Evolutionary conservation across 2,113 vertebrate genomes (phyloP), one percentile per base, ranked within the genome.

Genomic region (Chascanopsetta lugubris): DNA sequence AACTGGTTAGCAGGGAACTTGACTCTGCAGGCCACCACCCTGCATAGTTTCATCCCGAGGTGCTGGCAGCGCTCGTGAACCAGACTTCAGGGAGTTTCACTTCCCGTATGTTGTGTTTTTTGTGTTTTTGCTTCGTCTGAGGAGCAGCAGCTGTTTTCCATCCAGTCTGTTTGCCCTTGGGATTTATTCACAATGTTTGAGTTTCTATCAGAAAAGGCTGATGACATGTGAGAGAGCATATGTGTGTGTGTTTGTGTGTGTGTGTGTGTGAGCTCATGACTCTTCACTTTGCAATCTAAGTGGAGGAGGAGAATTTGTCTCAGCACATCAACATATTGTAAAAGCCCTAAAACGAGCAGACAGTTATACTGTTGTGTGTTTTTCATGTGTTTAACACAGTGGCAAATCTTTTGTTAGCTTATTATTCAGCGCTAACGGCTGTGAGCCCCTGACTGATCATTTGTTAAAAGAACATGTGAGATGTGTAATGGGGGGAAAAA

Each of bases 91-190:
- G 36, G 63, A 74, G 53, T 43, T 66, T 2, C 15, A 56, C 45
- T 65, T 71, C 69, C 62, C 58, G 45, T 58, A 48, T 59, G 12
- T n/a, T n/a, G n/a, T n/a, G n/a, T n/a, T n/a, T n/a, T n/a, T n/a
- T 8, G 2, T 64, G 34, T 73, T 74, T 73, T 50, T 43, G 10
- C 29, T 8, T 10, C 51, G 32, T 72, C 56, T 12, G 32, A 69
- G 54, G 47, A 70, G 40, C n/a, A 54, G 57, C 74, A 74, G 69
- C 45, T 59, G 22, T 58, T 69, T 75, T 61, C 40, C 51, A 65
- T 69, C 72, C 24, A 54, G 30, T 61, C 45, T 17, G 25, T 48
- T 49, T 49, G 47, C 45, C 69, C 59, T 70, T 34, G 63, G 54
- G 61, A 48, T n/a, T n/a, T n/a, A 57, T 54, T 61, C 57, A 15